Base-by-base conservation (phyloP, 2,797 vertebrate genomes). In the Sebastes flavidus region DNA sequence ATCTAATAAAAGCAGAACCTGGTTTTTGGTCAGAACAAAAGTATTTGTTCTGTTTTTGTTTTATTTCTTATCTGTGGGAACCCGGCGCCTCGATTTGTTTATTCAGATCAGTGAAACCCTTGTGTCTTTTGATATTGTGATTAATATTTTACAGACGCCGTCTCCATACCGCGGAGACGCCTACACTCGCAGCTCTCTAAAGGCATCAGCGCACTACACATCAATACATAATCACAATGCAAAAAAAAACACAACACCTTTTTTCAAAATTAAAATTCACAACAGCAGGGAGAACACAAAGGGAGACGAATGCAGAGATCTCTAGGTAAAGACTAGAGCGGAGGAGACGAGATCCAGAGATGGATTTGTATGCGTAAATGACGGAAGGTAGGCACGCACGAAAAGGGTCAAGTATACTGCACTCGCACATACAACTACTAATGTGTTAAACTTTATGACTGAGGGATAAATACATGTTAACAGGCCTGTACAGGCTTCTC, bases 101-200 rank as follows among this genome's bases (percentile, higher is more conserved):
- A 88, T 91, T 88, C 80, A 81, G 87, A 89, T 87, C 61, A 76
- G 77, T 62, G 73, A 83, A 88, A 83, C 81, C 85, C 81, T 72
- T 0, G 56, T 83, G 87, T 87, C 80, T 78, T 89, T 90, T 90
- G 82, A 91, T 85, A 86, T 74, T 75, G 87, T 81, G 91, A 91
- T 92, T 89, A 90, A 90, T 92, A 93, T 94, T 94, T 93, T 81
- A 93, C 83, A 78, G 80, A 86, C 83, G 74, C 76, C 55, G 68
- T 92, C 82, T 87, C 77, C 79, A 54, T 86, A 84, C 91, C 89
- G 92, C 61, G 0, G 90, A 94, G 90, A 90, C 83, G 55, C 85
- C 83, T 73, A 62, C 83, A 63, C 73, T 81, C 70, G 7, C 69
- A 65, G 76, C 72, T 82, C 91, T 90, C 85, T 67, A 58, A 84